Base-by-base conservation (phyloP, 2,797 vertebrate species). In the Antennarius maculatus region DNA sequence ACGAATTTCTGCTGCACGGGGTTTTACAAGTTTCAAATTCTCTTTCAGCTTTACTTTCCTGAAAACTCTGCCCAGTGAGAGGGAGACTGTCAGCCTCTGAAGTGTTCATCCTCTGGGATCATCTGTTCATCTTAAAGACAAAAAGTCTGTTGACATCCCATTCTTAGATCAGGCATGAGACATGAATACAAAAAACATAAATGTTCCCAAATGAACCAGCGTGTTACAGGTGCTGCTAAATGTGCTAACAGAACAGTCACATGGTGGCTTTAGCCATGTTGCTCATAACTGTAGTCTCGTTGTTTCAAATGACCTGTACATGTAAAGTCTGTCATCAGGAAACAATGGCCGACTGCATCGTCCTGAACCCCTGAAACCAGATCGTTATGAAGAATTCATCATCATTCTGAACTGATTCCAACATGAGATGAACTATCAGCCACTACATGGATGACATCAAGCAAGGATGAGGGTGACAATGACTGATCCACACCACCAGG, bases 41-140 rank as follows among this genome's bases (percentile, higher is more conserved):
- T 57, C 63, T 89, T 87, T 87, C 65, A 83, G 76, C 66, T 74
- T 2, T 43, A 69, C 61, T 76, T 76, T 76, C 16, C 13, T 17
- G 9, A 37, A 70, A 48, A 63, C 61, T 75, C 27, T 59, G 37
- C 16, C 55, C 39, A 55, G 59, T 74, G 68, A 70, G 23, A 74
- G 39, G 71, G 76, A 73, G 60, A 66, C 58, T 57, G 46, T 57
- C 68, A 50, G n/a, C 42, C 29, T 59, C 16, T 31, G 41, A 46
- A 56, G 48, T 17, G 17, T 52, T 41, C 7, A 18, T 27, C 16
- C 1, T 34, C 8, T 34, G 3, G 31, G 31, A 6, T 8, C 31
- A 8, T 34, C 31, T 5, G 0, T 48, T 16, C 28, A 14, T 28
- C 37, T 39, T 28, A 31, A 28, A 47, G 39, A 46, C 31, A 34